Evolutionary conservation across 2,797 vertebrate genomes (phyloP).

Genomic region (Crocodylus rhombifer): DNA sequence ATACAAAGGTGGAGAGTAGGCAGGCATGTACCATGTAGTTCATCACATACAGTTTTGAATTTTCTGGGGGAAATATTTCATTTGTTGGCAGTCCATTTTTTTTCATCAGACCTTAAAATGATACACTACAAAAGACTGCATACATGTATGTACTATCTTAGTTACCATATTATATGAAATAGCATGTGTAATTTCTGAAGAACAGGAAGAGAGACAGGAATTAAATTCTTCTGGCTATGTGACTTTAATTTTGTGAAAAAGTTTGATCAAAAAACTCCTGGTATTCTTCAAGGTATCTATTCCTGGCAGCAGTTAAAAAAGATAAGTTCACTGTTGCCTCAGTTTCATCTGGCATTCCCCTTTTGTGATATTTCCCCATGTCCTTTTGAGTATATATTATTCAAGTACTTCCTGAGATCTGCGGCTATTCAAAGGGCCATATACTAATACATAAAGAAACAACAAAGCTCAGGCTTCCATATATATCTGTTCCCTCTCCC

Average conservation of each 20-base stretch:
- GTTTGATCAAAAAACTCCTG: background rate
- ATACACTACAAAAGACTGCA: background rate
- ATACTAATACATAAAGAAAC: background rate
- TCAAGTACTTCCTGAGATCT: background rate
- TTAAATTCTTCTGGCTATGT: background rate
- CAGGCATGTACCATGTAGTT: background rate
- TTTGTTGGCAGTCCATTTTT: background rate
- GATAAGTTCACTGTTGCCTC: fast-evolving
- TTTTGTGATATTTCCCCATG: fast-evolving
- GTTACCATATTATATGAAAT: background rate
- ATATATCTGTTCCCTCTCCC: background rate
- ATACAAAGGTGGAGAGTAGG: slow-evolving; percentile 33
- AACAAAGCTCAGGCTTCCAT: background rate
- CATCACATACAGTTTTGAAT: background rate
- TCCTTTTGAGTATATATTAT: background rate
- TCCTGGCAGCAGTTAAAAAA: background rate
- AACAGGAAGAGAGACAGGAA: background rate
- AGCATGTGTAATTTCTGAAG: background rate
- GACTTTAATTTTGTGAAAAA: background rate
- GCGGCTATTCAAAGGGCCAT: background rate
- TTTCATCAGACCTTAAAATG: background rate
- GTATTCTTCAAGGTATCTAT: background rate
- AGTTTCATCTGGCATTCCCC: background rate
- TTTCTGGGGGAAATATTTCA: background rate
- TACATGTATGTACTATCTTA: background rate